Evolutionary conservation across 1,140 invertebrate genomes (phyloP), one percentile per base, ranked within the genome.

Genomic region (Platorchestia sp.): DNA sequence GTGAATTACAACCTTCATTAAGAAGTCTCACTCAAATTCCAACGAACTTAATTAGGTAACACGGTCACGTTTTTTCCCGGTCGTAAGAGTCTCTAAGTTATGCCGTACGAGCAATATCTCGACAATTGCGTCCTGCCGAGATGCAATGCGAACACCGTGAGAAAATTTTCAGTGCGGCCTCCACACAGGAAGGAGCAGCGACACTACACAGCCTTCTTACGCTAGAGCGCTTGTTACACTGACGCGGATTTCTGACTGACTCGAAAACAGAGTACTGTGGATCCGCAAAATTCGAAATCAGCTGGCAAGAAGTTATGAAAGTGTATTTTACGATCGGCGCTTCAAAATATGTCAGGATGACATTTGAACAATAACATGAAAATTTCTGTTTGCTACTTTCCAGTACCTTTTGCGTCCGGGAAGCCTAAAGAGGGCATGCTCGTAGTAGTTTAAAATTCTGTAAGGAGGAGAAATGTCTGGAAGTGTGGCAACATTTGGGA

Each of bases 111-210:
- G 87, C 87, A 89, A 89, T 42, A 44, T 44, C 43, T 41, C 36
- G 87, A 43, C 87, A 89, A 89, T 89, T 42, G 87, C 87, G 87
- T 89, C 87, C 87, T 89, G 87, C 87, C 43, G 87, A 89, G 87
- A 89, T 89, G 87, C 41, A 89, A 89, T 89, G 43, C 41, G 87
- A 89, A 89, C 87, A 89, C 87, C 87, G 87, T 89, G 87, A 89
- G 87, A 89, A 89, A 89, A 89, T 89, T 44, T 89, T 89, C 41
- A 89, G 87, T 16, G 87, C 87, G 87, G 43, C 87, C 87, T 89
- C 87, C 87, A 89, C 87, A 89, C 87, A 89, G 36, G 41, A 41
- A 42, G 14, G 87, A 41, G 41, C 87, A 41, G 14, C 27, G 43
- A 44, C 87, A 42, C 7, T 3, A 89, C 87, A 89, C 43, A 10